Conservation (phyloP, 53 echinoderm and acorn worm species). For the Zoroaster sp. region DNA sequence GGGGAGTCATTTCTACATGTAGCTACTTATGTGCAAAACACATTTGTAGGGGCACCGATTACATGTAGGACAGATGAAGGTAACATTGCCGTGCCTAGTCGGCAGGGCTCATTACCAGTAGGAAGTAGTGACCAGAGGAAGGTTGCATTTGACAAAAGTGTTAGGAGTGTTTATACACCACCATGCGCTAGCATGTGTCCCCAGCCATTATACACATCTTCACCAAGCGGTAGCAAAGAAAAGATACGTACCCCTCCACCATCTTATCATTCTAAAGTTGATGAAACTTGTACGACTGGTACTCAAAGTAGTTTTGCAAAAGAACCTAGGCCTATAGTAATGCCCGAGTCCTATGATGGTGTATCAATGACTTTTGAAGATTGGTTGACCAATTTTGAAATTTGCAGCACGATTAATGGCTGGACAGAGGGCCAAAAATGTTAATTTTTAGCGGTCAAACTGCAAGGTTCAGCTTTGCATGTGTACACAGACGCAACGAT, state of each 20-base stretch:
- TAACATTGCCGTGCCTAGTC: background rate
- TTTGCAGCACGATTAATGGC: slow-evolving; percentile 1
- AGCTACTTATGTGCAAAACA: background rate
- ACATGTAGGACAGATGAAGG: background rate
- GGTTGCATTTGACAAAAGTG: background rate
- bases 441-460: slow-evolving; percentile 7
- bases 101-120: background rate
- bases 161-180: background rate
- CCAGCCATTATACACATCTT: background rate
- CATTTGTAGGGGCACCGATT: background rate
- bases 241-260: background rate
- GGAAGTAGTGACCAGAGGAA: background rate
- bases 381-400: slow-evolving; percentile 6
- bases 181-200: background rate
- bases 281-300: background rate
- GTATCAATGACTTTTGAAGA: background rate
- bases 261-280: background rate
- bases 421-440: slow-evolving; percentile 11
- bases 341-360: slow-evolving; percentile 19
- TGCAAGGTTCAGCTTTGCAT: background rate
- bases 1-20: background rate
- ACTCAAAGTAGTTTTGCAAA: background rate
- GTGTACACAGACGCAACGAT: background rate
- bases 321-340: background rate
- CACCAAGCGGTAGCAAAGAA: background rate